These are phyloP conservation scores for Phaedon cochleariae DNA, from an alignment of 2,888 invertebrate species.

Conservation along the genomic window DNA sequence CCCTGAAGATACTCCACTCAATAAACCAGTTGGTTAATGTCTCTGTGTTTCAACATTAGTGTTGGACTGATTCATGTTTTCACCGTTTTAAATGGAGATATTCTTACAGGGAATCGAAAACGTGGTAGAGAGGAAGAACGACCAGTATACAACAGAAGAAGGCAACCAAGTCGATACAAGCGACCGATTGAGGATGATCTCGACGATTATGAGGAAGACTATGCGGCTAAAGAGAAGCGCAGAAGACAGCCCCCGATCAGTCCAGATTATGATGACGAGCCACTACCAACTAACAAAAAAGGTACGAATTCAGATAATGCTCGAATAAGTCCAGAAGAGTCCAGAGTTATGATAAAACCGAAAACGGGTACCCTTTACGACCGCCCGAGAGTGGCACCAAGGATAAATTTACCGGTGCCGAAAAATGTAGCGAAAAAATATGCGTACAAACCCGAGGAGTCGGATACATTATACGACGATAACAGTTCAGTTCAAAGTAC, in stretches of 20 bases:
- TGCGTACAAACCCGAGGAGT: conserved; percentile 69
- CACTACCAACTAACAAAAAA: conserved; percentile 42
- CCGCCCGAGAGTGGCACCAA: conserved; percentile 78
- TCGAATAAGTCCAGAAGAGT: conserved; percentile 20
- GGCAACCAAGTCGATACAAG: conserved; percentile 1
- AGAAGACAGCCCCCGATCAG: background rate
- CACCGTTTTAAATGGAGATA: too few species aligned
- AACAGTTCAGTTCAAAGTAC: conserved; percentile 61
- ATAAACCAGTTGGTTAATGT: too few species aligned
- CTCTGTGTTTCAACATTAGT: too few species aligned
- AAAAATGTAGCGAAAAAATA: conserved; percentile 77
- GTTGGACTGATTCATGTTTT: background rate
- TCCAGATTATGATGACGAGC: conserved; percentile 58
- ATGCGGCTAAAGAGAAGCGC: background rate
- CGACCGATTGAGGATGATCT: conserved; percentile 14
- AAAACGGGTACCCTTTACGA: conserved; percentile 73
- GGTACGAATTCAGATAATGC: conserved; percentile 36
- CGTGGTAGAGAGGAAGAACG: background rate
- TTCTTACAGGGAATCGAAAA: background rate
- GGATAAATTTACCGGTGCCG: conserved; percentile 83
- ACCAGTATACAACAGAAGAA: background rate
- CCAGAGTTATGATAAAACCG: conserved; percentile 69
- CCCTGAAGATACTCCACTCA: too few species aligned
- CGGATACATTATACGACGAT: conserved; percentile 64
- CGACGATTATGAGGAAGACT: conserved; percentile 22